phyloP scores from a whole-genome alignment of 2,113 vertebrate species.

The Ochotona princeps region DNA sequence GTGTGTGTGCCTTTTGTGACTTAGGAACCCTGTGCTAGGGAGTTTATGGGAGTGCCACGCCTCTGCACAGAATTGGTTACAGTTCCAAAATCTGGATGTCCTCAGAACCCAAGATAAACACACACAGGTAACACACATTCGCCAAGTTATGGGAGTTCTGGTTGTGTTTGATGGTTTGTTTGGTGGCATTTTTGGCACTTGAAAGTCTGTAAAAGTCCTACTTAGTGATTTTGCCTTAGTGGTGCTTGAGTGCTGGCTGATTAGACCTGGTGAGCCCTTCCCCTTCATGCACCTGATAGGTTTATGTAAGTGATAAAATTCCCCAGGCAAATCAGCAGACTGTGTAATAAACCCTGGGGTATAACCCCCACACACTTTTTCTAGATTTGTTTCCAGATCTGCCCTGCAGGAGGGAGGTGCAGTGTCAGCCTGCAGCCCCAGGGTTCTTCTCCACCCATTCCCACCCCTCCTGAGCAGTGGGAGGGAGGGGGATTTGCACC shows the following conservation, averaged over 20 bases:
- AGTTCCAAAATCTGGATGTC: background rate
- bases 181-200: background rate
- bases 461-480: too few relatives aligned
- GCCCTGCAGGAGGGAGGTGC: background rate
- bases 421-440: background rate
- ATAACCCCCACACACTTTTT: background rate
- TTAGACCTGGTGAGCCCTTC: background rate
- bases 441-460: background rate
- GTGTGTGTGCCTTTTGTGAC: background rate
- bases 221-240: background rate
- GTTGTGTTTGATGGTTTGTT: background rate
- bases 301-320: conserved; percentile 6
- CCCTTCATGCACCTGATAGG: background rate
- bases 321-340: background rate
- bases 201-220: background rate
- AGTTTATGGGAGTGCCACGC: background rate
- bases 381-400: background rate
- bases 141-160: background rate
- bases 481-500: background rate
- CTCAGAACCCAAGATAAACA: background rate
- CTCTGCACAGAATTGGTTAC: background rate
- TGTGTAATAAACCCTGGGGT: background rate
- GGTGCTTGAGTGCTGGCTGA: background rate
- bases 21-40: background rate
- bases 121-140: background rate